phyloP scores from a whole-genome alignment of 2,797 vertebrate species.

The Gambelia wislizenii region DNA sequence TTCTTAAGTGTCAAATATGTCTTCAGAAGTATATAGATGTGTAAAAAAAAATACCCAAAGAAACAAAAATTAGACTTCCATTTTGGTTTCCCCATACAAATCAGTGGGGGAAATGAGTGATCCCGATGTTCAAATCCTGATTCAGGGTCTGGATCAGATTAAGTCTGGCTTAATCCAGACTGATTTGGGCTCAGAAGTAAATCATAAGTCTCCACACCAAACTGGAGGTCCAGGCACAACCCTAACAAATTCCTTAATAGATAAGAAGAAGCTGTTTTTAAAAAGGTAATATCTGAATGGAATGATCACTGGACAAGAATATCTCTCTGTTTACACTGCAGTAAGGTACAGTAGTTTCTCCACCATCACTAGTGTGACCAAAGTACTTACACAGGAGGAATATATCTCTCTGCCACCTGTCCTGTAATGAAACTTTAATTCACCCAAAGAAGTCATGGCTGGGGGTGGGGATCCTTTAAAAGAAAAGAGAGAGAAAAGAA shows the following conservation, averaged over 20 bases:
- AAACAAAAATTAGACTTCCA: too few relatives aligned
- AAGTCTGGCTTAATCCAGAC: neutral
- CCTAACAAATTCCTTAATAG: neutral
- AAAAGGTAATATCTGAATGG: neutral
- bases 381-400: conserved; percentile 30
- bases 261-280: neutral
- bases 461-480: conserved; percentile 27
- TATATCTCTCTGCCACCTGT: conserved; percentile 25
- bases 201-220: too few relatives aligned
- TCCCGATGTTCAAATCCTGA: too few relatives aligned
- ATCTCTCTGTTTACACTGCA: neutral
- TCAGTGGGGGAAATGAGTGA: too few relatives aligned
- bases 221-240: too few relatives aligned
- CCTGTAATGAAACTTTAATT: conserved; percentile 45
- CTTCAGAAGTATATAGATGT: too few relatives aligned
- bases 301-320: neutral
- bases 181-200: neutral
- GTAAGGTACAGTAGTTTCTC: neutral
- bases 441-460: conserved; percentile 7
- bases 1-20: too few relatives aligned
- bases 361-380: accelerated
- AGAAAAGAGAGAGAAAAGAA: conserved; percentile 34
- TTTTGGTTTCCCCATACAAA: too few relatives aligned
- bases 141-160: too few relatives aligned
- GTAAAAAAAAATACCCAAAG: too few relatives aligned